phyloP scores from a whole-genome alignment of 1,140 invertebrate species.

The Arion vulgaris region DNA sequence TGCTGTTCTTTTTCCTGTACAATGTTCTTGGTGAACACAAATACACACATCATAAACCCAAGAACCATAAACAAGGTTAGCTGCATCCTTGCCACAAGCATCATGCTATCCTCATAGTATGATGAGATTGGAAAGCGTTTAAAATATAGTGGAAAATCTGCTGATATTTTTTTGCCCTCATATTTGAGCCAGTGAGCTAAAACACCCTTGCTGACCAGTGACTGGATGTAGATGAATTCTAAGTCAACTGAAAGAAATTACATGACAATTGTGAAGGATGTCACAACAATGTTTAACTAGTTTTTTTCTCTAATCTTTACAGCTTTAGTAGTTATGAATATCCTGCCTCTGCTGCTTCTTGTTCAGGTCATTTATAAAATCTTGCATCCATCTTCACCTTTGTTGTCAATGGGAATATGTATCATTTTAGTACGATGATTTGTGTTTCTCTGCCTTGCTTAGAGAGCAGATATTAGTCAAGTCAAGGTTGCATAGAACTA shows the following conservation, averaged over 20 bases:
- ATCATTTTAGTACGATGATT: no score
- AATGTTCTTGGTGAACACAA: conserved; percentile 27
- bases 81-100: conserved; percentile 8
- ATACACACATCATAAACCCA: conserved; percentile 29
- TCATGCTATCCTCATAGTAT: conserved; percentile 12
- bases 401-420: no score
- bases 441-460: no score
- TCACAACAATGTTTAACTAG: no score
- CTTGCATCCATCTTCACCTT: no score
- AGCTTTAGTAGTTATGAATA: no score
- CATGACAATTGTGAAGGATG: no score
- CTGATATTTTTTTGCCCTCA: not conserved
- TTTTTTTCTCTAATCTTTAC: no score
- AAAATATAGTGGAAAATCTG: conserved; percentile 8
- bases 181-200: conserved; percentile 2
- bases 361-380: no score
- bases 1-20: conserved; percentile 10
- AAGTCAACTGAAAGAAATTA: conserved; percentile 20
- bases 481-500: no score
- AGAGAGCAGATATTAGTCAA: no score
- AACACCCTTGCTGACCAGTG: conserved; percentile 17
- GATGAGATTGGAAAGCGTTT: conserved; percentile 14
- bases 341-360: no score
- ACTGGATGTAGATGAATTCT: not conserved
- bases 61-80: conserved; percentile 25